phyloP scores from a whole-genome alignment of 2,797 vertebrate species.

The Amblyopsis hoosieri region DNA sequence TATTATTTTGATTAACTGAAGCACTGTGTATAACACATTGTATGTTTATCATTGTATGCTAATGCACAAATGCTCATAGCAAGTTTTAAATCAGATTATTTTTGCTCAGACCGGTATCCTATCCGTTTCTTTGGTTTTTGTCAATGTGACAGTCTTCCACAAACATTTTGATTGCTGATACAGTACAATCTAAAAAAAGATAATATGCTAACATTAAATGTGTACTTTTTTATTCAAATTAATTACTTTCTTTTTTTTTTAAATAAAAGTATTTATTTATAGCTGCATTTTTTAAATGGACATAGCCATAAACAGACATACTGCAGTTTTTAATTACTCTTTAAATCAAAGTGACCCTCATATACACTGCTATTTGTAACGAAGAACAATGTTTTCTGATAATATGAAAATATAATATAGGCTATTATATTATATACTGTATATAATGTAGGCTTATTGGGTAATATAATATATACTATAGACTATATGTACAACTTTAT shows the following conservation, averaged over 20 bases:
- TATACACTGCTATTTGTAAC: no score
- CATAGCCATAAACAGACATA: no score
- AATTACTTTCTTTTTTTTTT: neutral
- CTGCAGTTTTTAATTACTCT: no score
- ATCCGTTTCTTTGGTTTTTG: neutral
- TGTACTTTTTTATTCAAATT: neutral
- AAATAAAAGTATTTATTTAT: neutral
- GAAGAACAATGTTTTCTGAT: no score
- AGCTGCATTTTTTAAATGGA: neutral
- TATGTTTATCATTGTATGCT: conserved; percentile 9
- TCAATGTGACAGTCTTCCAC: conserved; percentile 21
- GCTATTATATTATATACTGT: no score
- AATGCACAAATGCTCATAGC: neutral
- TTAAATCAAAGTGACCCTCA: no score
- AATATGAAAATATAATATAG: no score
- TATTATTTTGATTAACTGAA: conserved; percentile 19
- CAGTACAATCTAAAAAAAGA: neutral
- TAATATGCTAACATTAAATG: neutral
- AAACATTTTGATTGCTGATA: conserved; percentile 2
- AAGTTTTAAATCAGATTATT: neutral
- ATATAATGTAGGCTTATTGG: no score
- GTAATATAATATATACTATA: no score
- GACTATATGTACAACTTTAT: neutral
- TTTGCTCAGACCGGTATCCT: neutral
- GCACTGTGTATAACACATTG: conserved; percentile 2